Base-by-base conservation (phyloP, 2,888 invertebrate species). In the Drosophila flavopinicola region DNA sequence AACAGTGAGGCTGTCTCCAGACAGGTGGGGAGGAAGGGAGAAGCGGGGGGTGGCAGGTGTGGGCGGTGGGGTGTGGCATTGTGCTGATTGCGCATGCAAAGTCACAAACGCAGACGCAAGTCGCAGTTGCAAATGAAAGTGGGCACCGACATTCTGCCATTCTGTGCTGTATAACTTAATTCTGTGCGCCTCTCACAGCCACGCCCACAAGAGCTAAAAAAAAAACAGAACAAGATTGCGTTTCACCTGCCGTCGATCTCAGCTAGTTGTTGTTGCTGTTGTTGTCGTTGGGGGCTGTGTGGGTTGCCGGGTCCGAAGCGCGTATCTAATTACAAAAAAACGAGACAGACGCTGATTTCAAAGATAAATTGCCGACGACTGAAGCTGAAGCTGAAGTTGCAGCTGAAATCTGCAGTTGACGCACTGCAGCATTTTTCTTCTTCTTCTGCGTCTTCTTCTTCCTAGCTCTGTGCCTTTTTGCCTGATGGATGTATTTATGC, bases 41-140 rank as follows among this genome's bases (percentile, higher is more conserved):
- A 5, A 7, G 35, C 6, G 35, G 15, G 32, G 20, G 13, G 13
- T 33, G n/a, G n/a, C 33, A n/a, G 27, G 11, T 29, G 20, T 20
- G 20, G 20, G 20, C 20, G 20, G 41, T 35, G 44, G 38, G 57
- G 74, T 59, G 67, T 75, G 58, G 68, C 66, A 71, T 85, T 85
- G 83, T 79, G 87, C 86, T 84, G 83, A 84, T 84, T 84, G 83
- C 80, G 78, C 86, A 83, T 85, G 83, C 83, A 79, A 64, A 84
- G 83, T 76, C 83, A 85, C 87, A 84, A 64, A 83, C 61, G 39
- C 52, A 53, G 66, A 25, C 20, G 38, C 15, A n/a, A 42, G 66
- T 64, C 73, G 49, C 44, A 41, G 35, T 33, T 17, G 44, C 32
- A 57, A 72, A 75, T 75, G 72, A 73, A 73, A 73, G 72, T 72